Conservation (phyloP, 2,888 invertebrate genomes). For the Alsophila aescularia region DNA sequence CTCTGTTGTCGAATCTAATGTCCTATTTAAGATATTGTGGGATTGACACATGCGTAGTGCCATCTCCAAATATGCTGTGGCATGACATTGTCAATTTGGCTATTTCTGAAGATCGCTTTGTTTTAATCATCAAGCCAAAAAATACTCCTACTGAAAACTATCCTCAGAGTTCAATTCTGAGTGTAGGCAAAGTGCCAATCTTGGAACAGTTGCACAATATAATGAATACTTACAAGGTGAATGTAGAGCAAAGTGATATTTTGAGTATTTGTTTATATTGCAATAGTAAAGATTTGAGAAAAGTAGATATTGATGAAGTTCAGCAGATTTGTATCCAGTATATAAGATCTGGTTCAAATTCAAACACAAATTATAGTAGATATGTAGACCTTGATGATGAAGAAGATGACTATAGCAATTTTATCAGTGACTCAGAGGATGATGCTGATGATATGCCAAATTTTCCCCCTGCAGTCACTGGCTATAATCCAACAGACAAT, state of each 20-base stretch:
- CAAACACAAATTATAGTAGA: conserved; percentile 19
- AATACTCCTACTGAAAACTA: conserved; percentile 84
- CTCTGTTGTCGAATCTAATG: conserved; percentile 58
- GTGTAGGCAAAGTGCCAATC: conserved; percentile 80
- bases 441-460: conserved; percentile 59
- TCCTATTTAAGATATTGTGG: conserved; percentile 75
- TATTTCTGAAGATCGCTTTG: conserved; percentile 63
- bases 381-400: conserved; percentile 49
- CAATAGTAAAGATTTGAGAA: conserved; percentile 64
- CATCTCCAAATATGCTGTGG: conserved; percentile 79
- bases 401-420: conserved; percentile 62
- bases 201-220: conserved; percentile 88
- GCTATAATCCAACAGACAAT: conserved; percentile 26
- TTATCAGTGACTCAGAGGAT: conserved; percentile 70
- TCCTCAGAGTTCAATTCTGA: conserved; percentile 78
- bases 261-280: conserved; percentile 90
- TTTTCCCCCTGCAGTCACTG: conserved; percentile 32
- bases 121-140: conserved; percentile 68
- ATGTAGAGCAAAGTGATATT: conserved; percentile 86
- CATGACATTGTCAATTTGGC: conserved; percentile 71
- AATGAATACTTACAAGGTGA: conserved; percentile 86
- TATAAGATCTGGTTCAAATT: conserved; percentile 34
- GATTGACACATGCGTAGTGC: conserved; percentile 86
- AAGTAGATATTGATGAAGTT: conserved; percentile 57
- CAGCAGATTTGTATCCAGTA: conserved; percentile 57